Base-by-base conservation (phyloP, 2,797 vertebrate species). In the Manis pentadactyla region DNA sequence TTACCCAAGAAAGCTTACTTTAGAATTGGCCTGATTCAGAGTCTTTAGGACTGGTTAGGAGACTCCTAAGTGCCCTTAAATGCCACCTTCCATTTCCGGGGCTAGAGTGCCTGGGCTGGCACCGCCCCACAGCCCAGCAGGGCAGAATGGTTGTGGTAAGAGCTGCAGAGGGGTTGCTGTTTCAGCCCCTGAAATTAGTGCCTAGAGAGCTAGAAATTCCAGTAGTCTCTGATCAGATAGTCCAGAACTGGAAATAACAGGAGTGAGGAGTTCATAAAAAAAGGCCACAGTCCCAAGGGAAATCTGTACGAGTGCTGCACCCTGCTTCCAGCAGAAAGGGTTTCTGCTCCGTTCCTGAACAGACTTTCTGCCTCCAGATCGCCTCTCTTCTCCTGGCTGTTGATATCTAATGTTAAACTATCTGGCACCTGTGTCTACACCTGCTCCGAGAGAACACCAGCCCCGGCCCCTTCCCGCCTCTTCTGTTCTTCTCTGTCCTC, bases 1-100 rank as follows among this genome's bases (percentile, higher is more conserved):
- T 97, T 97, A 88, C 94, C 83, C 79, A 95, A 88, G 97, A 91
- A 97, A 91, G 94, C 94, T 97, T 95, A 97, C 97, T 98, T 98
- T 97, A 97, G 97, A 95, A 96, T 92, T 96, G 96, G 97, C 93
- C 90, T 78, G 79, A 88, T 97, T 97, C 95, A 77, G 86, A 97
- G 86, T 78, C 94, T 97, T 96, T 95, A 91, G 83, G 92, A 96
- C 97, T 97, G 97, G 97, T 95, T 90, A 92, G 63, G 79, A 95
- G 89, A 87, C 13, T 73, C 96, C 71, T 95, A 92, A 97, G 88
- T 97, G 71, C 94, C 90, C 95, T 98, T 98, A 97, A 98, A 95
- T 95, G 97, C 97, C 97, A 98, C 97, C 95, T 98, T 97, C 95
- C 92, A 92, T 92, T 98, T 98, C 97, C 97, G 97, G 97, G 95